Conservation (phyloP, 2,797 vertebrate genomes). For the Telmatherina bonti region DNA sequence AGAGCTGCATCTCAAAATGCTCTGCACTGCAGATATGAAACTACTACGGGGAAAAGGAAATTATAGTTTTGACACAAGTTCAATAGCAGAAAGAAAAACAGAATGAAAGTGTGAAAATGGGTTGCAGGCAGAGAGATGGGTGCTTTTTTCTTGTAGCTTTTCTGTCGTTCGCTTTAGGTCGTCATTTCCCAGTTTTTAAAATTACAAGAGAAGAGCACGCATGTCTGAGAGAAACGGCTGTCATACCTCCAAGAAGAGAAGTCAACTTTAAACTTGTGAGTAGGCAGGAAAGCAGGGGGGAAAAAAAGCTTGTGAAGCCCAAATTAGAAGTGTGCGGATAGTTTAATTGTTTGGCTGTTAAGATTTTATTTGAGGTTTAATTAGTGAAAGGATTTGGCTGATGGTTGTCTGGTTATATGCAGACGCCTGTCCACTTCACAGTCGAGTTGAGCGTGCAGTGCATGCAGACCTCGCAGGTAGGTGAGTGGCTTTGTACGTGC, state of each 20-base stretch:
- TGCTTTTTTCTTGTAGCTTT: conserved; percentile 83
- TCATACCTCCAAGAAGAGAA: conserved; percentile 61
- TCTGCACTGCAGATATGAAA: conserved; percentile 36
- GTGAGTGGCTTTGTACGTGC: conserved; percentile 81
- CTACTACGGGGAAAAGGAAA: conserved; percentile 50
- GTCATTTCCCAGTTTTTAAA: conserved; percentile 41
- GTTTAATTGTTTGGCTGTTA: conserved; percentile 37
- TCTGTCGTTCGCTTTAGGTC: conserved; percentile 42
- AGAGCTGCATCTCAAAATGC: conserved; percentile 32
- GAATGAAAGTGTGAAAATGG: conserved; percentile 79
- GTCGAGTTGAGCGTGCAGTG: conserved; percentile 86
- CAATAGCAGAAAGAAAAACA: conserved; percentile 75
- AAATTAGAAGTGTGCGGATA: conserved; percentile 40
- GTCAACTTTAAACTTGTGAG: conserved; percentile 81
- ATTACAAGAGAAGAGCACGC: conserved; percentile 85
- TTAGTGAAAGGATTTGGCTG: conserved; percentile 45
- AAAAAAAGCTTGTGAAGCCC: conserved; percentile 32
- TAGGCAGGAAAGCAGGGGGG: conserved; percentile 77
- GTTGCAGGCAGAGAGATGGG: conserved; percentile 78
- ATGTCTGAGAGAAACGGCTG: conserved; percentile 58
- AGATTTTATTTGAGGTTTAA: conserved; percentile 31
- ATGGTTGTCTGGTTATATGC: conserved; percentile 60
- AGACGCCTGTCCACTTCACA: conserved; percentile 86
- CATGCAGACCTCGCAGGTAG: conserved; percentile 85
- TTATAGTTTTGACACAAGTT: conserved; percentile 59